Evolutionary conservation across 1,140 invertebrate species (phyloP).

Genomic region (Laupala kohalensis): DNA sequence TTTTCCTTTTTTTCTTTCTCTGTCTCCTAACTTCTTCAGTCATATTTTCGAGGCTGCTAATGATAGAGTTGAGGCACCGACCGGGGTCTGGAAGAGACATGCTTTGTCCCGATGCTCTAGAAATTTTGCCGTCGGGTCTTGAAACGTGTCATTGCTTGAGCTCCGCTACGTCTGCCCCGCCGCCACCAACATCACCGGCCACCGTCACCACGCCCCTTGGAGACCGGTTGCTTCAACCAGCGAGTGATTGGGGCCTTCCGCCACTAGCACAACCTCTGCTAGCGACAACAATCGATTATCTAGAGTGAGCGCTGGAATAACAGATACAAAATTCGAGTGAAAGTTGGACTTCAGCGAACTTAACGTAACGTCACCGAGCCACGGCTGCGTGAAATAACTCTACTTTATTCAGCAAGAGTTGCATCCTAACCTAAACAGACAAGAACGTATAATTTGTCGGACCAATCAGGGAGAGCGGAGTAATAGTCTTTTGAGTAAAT

Average conservation of each 20-base stretch:
- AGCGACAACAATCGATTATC: neutral
- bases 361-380: too few relatives aligned
- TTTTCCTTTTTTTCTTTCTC: neutral
- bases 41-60: neutral
- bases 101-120: neutral
- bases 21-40: neutral
- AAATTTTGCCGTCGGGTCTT: neutral
- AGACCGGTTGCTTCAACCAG: neutral
- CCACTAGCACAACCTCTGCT: neutral
- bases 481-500: too few relatives aligned
- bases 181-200: neutral
- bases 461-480: too few relatives aligned
- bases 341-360: too few relatives aligned
- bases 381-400: neutral
- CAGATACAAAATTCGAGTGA: too few relatives aligned
- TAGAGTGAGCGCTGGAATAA: too few relatives aligned
- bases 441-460: too few relatives aligned
- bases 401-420: too few relatives aligned
- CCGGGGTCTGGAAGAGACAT: neutral
- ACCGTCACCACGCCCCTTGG: neutral
- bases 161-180: neutral
- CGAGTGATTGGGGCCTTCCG: neutral
- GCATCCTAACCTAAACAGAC: too few relatives aligned
- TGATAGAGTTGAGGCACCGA: neutral
- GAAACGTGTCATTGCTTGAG: neutral